Evolutionary conservation across 2,888 invertebrate species (phyloP).

Genomic region (Alsophila aescularia): DNA sequence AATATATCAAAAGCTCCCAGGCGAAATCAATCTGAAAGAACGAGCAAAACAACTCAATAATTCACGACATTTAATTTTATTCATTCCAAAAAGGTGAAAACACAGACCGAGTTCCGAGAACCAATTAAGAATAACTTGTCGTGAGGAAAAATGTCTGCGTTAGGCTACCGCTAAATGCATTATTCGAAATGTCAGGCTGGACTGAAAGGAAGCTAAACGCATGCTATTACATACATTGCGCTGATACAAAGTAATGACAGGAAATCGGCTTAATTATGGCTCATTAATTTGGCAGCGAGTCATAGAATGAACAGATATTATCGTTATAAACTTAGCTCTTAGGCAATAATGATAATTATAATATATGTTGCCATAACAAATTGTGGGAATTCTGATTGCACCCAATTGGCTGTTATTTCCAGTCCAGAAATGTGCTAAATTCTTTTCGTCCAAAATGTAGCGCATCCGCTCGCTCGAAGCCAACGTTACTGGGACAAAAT

Average conservation of each 20-base stretch:
- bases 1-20: neutral
- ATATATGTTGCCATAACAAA: constrained; percentile 22
- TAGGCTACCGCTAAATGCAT: constrained; percentile 48
- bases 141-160: constrained; percentile 44
- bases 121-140: constrained; percentile 60
- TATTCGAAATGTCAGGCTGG: neutral
- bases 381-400: constrained; percentile 25
- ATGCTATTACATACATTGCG: constrained; percentile 10
- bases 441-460: constrained; percentile 14
- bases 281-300: constrained; percentile 40
- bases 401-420: constrained; percentile 18
- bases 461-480: constrained; percentile 11
- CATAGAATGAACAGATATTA: constrained; percentile 25
- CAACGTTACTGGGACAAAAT: constrained; percentile 39
- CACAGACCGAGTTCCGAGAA: constrained; percentile 46
- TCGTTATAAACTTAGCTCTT: constrained; percentile 25
- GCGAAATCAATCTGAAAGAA: neutral
- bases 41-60: neutral
- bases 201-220: neutral
- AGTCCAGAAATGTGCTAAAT: constrained; percentile 18
- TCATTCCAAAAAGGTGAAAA: neutral
- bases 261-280: constrained; percentile 37
- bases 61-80: neutral
- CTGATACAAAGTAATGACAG: constrained; percentile 29
- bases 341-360: constrained; percentile 4